Evolutionary conservation across 1,140 invertebrate genomes (phyloP), one percentile per base, ranked within the genome.

Genomic region (Spodoptera frugiperda): DNA sequence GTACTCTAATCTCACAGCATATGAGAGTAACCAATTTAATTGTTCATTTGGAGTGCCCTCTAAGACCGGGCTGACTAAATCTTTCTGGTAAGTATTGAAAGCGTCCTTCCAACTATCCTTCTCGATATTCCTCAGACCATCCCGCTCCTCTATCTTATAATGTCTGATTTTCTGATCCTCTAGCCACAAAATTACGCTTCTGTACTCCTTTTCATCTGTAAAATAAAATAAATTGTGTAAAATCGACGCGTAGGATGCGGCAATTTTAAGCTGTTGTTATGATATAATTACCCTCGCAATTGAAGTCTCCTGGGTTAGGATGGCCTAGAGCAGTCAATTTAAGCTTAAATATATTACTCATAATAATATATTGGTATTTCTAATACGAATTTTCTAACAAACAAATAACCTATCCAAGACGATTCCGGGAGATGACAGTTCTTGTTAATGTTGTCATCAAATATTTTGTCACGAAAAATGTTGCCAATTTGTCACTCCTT

Each of bases 131-230:
- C 97, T 95, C 19, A 99, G 89, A 1, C 92, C 94, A 78, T 95
- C 95, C 21, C 98, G 94, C 76, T 98, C 97, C 89, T 98, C 97
- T 76, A 98, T 97, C 83, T 96, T 96, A 84, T 98, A 98, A 83
- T 97, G 96, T 15, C 98, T 96, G 81, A 99, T 98, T 94, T 98
- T 98, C 90, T 99, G 98, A 90, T 99, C 97, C 94, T 99, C 98
- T 25, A 99, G 87, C 98, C 98, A 99, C 1, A 97, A 87, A 17
- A 99, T 95, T 33, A 98, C 94, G 84, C 96, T 97, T 67, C 97
- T 96, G 87, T 98, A 97, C 83, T 97, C 95, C 77, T 96, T 95
- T 82, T 96, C 95, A 94, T 98, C 98, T 98, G 81, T 21, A 89
- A 82, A 82, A 65, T 76, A 73, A 49, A 61, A 17, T 3, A 17